A percentile compares a stretch with the other conserved stretches of the same genome.
Conservation (phyloP, 2,888 invertebrate genomes). For the Xestobium rufovillosum region DNA sequence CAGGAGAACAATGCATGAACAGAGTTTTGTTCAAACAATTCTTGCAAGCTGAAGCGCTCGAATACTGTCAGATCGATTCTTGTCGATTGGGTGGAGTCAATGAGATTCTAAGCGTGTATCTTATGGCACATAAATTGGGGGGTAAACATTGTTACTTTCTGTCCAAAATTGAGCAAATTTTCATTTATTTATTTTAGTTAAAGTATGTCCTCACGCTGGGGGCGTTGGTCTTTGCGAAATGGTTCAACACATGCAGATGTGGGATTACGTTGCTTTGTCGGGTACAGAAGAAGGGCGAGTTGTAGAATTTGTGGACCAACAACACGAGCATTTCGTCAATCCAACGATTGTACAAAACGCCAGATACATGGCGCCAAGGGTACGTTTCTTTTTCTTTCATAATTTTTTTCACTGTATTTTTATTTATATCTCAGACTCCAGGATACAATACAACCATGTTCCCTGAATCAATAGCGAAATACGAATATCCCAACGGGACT, state of each 20-base stretch:
- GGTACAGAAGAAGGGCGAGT: constrained; percentile 63
- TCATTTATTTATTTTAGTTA: constrained; percentile 63
- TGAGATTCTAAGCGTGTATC: constrained; percentile 77
- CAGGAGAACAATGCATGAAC: constrained; percentile 89
- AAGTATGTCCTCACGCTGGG: constrained; percentile 92
- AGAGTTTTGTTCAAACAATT: constrained; percentile 89
- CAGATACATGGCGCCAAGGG: constrained; percentile 67
- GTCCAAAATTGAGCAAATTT: too few species aligned
- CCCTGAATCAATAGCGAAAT: constrained; percentile 57
- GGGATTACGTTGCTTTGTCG: constrained; percentile 74
- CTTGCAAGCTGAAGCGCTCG: constrained; percentile 69
- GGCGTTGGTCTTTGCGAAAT: constrained; percentile 90
- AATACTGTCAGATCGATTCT: constrained; percentile 86
- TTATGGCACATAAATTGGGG: constrained; percentile 80
- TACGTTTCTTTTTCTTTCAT: constrained; percentile 34
- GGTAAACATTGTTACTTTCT: constrained; percentile 49
- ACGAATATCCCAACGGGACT: constrained; percentile 68
- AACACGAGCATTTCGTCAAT: constrained; percentile 78
- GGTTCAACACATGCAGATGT: constrained; percentile 86
- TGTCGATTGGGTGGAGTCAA: constrained; percentile 83
- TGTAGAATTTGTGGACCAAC: constrained; percentile 83
- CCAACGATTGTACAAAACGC: constrained; percentile 65
- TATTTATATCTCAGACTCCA: constrained; percentile 47
- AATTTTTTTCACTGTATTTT: constrained; percentile 2
- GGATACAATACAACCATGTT: constrained; percentile 81